Percentiles rank a stretch among this genome's conserved stretches.
Evolutionary conservation across 2,113 vertebrate species (phyloP).

Genomic region (Rhynchopsitta pachyrhyncha): DNA sequence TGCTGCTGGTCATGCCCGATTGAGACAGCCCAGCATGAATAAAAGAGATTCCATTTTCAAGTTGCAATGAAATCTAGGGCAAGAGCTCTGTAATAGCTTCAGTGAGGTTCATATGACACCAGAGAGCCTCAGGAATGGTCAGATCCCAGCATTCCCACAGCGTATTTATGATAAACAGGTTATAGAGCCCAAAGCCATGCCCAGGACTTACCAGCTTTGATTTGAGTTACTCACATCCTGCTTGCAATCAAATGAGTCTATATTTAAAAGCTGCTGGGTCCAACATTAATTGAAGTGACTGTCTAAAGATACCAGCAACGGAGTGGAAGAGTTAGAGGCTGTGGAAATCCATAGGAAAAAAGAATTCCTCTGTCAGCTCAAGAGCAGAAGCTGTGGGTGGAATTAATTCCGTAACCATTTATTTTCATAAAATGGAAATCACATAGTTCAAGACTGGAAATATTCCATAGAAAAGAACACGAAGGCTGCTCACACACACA

Average conservation of each 20-base stretch:
- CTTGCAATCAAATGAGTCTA: neutral
- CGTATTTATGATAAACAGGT: neutral
- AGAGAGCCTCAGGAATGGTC: neutral
- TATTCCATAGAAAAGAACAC: slow-evolving; percentile 23
- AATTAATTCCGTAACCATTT: slow-evolving; percentile 54
- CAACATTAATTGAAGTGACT: neutral
- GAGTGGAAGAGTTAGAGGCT: neutral
- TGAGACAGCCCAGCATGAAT: neutral
- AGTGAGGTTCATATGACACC: neutral
- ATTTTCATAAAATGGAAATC: slow-evolving; percentile 53
- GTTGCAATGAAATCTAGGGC: neutral
- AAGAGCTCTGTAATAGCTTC: neutral
- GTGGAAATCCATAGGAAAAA: neutral
- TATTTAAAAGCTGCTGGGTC: slow-evolving; percentile 26
- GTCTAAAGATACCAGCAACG: neutral
- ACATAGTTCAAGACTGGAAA: slow-evolving; percentile 40
- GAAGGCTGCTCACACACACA: slow-evolving; percentile 20
- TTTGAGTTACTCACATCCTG: neutral
- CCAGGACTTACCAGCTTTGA: neutral
- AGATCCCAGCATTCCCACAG: neutral
- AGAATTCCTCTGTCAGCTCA: neutral
- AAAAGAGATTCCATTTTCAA: neutral
- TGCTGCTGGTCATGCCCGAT: neutral
- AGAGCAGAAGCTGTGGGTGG: slow-evolving; percentile 28
- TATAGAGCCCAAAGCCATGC: neutral